These are phyloP conservation scores for Cryptoblepharus egeriae DNA, from an alignment of 2,797 vertebrate species.

Conservation along the genomic window DNA sequence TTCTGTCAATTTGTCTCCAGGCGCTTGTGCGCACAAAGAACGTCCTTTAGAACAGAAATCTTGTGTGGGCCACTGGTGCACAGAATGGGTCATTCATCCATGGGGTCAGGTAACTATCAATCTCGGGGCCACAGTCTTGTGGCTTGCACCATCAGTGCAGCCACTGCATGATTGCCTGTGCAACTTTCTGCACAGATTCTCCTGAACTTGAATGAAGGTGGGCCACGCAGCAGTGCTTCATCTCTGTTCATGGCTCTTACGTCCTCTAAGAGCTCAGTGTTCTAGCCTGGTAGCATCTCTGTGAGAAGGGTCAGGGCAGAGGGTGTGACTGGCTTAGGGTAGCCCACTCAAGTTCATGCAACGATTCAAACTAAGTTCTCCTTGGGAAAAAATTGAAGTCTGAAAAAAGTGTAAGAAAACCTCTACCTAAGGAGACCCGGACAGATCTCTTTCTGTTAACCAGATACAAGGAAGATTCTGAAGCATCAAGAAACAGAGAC, in stretches of 20 bases:
- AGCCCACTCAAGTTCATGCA: too few species aligned
- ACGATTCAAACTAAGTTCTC: too few species aligned
- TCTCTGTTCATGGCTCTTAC: not conserved
- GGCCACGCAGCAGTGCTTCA: not conserved
- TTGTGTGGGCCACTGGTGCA: conserved; percentile 77
- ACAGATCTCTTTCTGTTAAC: too few species aligned
- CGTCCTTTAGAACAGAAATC: conserved; percentile 73
- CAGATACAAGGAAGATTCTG: too few species aligned
- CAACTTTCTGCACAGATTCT: not conserved
- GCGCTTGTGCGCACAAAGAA: conserved; percentile 64
- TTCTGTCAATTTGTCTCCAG: conserved; percentile 41
- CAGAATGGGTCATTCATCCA: conserved; percentile 59
- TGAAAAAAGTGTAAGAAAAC: too few species aligned
- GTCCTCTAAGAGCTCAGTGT: not conserved
- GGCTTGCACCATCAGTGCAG: not conserved
- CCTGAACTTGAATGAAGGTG: not conserved
- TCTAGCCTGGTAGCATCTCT: not conserved
- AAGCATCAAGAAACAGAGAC: too few species aligned
- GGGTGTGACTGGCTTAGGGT: not conserved
- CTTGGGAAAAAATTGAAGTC: too few species aligned
- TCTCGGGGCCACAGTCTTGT: not conserved
- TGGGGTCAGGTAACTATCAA: conserved; percentile 78
- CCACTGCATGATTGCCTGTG: not conserved
- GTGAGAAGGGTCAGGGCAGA: not conserved
- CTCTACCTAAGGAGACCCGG: too few species aligned